Evolutionary conservation across 1,140 invertebrate genomes (phyloP).

Genomic region (Atta texana): DNA sequence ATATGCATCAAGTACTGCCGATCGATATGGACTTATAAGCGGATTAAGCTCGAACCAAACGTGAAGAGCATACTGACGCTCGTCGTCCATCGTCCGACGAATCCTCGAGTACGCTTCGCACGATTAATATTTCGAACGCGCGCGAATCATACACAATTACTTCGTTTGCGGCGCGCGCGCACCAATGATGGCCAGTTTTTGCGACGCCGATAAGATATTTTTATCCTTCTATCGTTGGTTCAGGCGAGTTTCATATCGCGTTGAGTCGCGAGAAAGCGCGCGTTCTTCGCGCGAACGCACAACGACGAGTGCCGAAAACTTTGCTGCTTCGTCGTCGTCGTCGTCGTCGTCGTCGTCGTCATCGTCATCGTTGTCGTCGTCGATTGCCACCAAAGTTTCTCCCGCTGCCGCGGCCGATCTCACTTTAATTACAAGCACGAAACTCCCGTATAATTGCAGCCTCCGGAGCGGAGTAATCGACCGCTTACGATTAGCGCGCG

Average conservation of each 20-base stretch:
- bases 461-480: slow-evolving; percentile 52
- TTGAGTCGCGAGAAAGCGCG: neutral
- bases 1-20: slow-evolving; percentile 42
- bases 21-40: slow-evolving; percentile 59
- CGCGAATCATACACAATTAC: slow-evolving; percentile 26
- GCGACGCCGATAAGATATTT: slow-evolving; percentile 13
- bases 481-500: slow-evolving; percentile 68
- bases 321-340: neutral
- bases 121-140: slow-evolving; percentile 48
- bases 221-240: neutral
- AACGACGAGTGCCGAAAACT: slow-evolving; percentile 15
- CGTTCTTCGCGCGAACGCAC: neutral
- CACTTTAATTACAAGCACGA: slow-evolving; percentile 70
- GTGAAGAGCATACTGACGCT: slow-evolving; percentile 21
- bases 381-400: neutral
- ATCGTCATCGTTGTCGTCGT: neutral
- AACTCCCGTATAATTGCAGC: slow-evolving; percentile 58
- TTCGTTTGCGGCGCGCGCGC: neutral
- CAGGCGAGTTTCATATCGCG: slow-evolving; percentile 1
- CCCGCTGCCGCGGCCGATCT: slow-evolving; percentile 48
- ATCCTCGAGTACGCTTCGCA: slow-evolving; percentile 24
- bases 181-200: neutral
- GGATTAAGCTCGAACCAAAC: slow-evolving; percentile 46
- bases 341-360: neutral
- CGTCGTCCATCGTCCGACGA: slow-evolving; percentile 4